Base-by-base conservation (phyloP, 35 echinoderm and acorn worm species). In the Chiridota heheva region DNA sequence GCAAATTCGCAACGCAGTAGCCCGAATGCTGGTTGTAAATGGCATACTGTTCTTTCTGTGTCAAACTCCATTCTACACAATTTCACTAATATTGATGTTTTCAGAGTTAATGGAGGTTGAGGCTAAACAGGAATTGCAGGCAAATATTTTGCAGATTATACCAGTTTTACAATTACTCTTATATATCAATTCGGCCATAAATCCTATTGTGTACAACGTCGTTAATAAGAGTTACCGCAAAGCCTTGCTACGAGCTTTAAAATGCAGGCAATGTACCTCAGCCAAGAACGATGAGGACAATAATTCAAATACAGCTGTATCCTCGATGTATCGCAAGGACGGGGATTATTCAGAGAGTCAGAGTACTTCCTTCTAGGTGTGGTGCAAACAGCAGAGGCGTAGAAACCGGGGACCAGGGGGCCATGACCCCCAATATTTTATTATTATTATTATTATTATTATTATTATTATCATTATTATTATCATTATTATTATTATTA, bases 171-270 rank as follows among this genome's bases (percentile, higher is more conserved):
- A 76, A 5, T 28, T 58, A 56, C 26, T 86, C 24, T 27, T 77
- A 18, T 86, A 86, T 24, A 16, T 86, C 1, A 86, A 86, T 63
- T 86, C 83, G 17, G 83, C 83, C 26, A 36, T 74, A 1, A 86
- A 86, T 55, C 83, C 83, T 4, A 63, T 76, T n/a, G 47, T 86
- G 1, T 86, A 86, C 40, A 60, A 66, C 40, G 24, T 43, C 10
- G 47, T 73, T 20, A 86, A 71, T 40, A 39, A 45, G 45, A 74
- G 46, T 30, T 86, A 86, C 36, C 69, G 83, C 25, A 58, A 76
- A 53, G 70, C 48, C n/a, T 56, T 76, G 2, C 48, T 59, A 31
- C 46, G 55, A 18, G 70, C 83, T 18, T 13, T 86, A n/a, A n/a
- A n/a, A n/a, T n/a, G n/a, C n/a, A n/a, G n/a, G n/a, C n/a, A n/a